Conservation (phyloP, 1,140 invertebrate species). For the Drosophila arawakana region DNA sequence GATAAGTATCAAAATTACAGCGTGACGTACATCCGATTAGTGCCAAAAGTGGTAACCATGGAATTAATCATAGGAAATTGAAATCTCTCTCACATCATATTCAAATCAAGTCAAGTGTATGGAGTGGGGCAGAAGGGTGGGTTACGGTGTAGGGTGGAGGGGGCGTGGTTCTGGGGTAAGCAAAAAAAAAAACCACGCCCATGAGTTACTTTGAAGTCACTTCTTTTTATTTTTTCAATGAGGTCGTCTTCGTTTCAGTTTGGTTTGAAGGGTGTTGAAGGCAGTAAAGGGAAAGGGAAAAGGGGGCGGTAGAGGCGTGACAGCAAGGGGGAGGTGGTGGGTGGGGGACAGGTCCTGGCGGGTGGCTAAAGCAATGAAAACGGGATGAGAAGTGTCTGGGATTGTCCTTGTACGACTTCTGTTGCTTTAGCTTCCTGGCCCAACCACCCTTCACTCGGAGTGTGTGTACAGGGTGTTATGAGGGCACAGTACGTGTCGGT, state of each 20-base stretch:
- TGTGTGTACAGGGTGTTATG: not conserved
- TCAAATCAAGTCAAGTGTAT: constrained; percentile 11
- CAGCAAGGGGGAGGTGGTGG: not conserved
- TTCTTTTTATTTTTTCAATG: constrained; percentile 28
- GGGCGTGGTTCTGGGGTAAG: not conserved
- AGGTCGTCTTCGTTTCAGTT: constrained; percentile 11
- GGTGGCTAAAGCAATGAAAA: not conserved
- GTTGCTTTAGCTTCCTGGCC: constrained; percentile 45
- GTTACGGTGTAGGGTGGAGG: not conserved
- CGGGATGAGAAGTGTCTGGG: constrained; percentile 23
- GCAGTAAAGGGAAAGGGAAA: not conserved
- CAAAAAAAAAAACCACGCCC: constrained; percentile 7
- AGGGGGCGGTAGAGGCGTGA: not conserved
- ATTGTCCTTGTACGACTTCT: constrained; percentile 73
- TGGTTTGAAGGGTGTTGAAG: not conserved
- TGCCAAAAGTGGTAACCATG: constrained; percentile 4
- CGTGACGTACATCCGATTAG: constrained; percentile 1
- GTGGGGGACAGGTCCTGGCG: not conserved
- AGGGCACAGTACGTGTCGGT: not conserved
- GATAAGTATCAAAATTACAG: constrained; percentile 13
- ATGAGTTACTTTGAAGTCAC: constrained; percentile 34
- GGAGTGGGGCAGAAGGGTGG: not conserved
- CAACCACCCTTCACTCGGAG: not conserved
- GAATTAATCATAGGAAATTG: constrained; percentile 31
- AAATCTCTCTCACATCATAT: constrained; percentile 20